phyloP scores from a whole-genome alignment of 1,140 invertebrate species.

The Aplysia californica region DNA sequence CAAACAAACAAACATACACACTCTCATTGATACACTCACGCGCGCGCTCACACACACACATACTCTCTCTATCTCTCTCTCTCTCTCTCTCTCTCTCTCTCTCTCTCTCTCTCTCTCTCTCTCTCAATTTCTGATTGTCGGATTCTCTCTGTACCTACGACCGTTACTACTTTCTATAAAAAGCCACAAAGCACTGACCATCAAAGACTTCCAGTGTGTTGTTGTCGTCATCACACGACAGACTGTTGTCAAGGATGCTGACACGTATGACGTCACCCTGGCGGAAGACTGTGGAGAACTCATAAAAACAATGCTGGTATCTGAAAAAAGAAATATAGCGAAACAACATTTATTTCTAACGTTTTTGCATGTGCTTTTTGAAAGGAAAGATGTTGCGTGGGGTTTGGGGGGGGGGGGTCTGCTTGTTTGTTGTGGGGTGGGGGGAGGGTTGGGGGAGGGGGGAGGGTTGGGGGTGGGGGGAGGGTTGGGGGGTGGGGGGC shows the following conservation, averaged over 20 bases:
- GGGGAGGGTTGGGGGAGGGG: too few species aligned
- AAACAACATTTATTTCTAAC: too few species aligned
- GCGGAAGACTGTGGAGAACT: background rate
- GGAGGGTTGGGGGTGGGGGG: too few species aligned
- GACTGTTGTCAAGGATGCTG: conserved; percentile 15
- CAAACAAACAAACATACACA: too few species aligned
- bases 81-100: background rate
- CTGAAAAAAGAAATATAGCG: too few species aligned
- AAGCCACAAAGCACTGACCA: conserved; percentile 18
- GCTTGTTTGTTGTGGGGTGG: too few species aligned
- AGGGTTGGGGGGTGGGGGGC: too few species aligned
- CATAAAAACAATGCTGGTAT: conserved; percentile 20
- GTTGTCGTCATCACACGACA: conserved; percentile 18
- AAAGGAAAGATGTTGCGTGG: too few species aligned
- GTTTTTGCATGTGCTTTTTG: too few species aligned
- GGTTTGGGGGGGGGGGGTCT: too few species aligned
- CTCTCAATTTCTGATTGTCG: background rate
- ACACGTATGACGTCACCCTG: background rate
- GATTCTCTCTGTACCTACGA: background rate
- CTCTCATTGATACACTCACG: too few species aligned
- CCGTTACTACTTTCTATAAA: background rate
- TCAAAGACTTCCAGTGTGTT: conserved; percentile 23
- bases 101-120: background rate
- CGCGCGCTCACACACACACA: background rate
- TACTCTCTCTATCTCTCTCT: background rate